A percentile compares a stretch with the other conserved stretches of the same genome.
These are phyloP conservation scores for Bombyx mandarina DNA, from an alignment of 1,140 invertebrate genomes.

Conservation along the genomic window DNA sequence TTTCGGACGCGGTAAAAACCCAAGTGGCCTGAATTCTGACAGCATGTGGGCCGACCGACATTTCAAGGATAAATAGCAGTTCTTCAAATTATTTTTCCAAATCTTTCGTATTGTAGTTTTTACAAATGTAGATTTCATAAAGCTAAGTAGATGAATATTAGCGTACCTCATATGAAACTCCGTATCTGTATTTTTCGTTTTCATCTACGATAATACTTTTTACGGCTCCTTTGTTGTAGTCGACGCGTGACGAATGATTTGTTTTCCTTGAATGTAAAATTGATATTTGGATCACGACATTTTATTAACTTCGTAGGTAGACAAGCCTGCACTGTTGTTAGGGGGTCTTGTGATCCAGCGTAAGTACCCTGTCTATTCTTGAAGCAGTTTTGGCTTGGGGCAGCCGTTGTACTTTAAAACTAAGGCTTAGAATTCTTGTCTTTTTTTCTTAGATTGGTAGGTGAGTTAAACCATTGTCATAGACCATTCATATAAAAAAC, in stretches of 20 bases:
- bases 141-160: background rate
- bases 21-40: no score
- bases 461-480: no score
- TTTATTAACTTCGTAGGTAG: background rate
- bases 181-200: conserved; percentile 7
- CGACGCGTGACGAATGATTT: conserved; percentile 23
- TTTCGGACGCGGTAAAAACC: no score
- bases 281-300: background rate
- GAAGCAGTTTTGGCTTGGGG: no score
- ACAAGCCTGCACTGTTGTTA: background rate
- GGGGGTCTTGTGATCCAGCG: no score
- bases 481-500: no score
- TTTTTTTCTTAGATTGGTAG: no score
- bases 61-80: background rate
- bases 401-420: no score
- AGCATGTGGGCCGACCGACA: no score
- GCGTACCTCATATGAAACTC: conserved; percentile 22
- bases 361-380: no score
- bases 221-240: conserved; percentile 33
- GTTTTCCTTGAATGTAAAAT: conserved; percentile 20
- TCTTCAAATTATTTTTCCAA: background rate
- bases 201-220: conserved; percentile 9
- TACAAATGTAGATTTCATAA: background rate
- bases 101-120: no score
- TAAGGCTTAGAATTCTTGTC: no score